Evolutionary conservation across 2,888 invertebrate species (phyloP), one percentile per base, ranked within the genome.

Genomic region (Trileptium ribeirensis): DNA sequence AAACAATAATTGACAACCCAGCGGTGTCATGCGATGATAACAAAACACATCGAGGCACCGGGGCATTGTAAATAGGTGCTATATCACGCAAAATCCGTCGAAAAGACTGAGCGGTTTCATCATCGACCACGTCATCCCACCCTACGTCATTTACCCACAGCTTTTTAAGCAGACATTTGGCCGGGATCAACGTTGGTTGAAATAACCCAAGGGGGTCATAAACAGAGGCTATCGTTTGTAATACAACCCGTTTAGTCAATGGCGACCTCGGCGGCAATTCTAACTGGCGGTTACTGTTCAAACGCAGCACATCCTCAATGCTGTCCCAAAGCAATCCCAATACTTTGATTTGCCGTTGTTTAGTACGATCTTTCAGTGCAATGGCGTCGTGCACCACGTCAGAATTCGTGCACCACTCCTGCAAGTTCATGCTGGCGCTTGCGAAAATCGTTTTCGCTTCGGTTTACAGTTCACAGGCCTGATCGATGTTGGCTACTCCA

Each of bases 391-490:
- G 8, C 8, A 64, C 8, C 15, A 29, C 19, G 1, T 1, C 19
- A 33, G 78, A 29, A 36, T 81, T 81, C 1, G 81, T 36, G 19
- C 38, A 36, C 79, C 79, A 81, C 67, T 81, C 79, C 24, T 79
- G 31, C n/a, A n/a, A n/a, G 29, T 81, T 81, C 81, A 81, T 81
- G 1, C n/a, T 33, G 15, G 39, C 67, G 19, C n/a, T 19, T 1
- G 3, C 19, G 67, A 84, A 84, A 2, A 83, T 70, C 29, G 33
- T 37, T 38, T 85, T 85, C 0, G 74, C 74, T 29, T 74, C 79
- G 33, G 19, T 24, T 24, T 64, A 79, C 8, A 82, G n/a, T n/a
- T n/a, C n/a, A n/a, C 40, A 0, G 1, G 83, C 82, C 74, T 83
- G 80, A 8, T 29, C 34, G 15, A n/a, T 70, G 8, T 8, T 19